phyloP scores from a whole-genome alignment of 1,140 invertebrate species.

The Camponotus vicinus region DNA sequence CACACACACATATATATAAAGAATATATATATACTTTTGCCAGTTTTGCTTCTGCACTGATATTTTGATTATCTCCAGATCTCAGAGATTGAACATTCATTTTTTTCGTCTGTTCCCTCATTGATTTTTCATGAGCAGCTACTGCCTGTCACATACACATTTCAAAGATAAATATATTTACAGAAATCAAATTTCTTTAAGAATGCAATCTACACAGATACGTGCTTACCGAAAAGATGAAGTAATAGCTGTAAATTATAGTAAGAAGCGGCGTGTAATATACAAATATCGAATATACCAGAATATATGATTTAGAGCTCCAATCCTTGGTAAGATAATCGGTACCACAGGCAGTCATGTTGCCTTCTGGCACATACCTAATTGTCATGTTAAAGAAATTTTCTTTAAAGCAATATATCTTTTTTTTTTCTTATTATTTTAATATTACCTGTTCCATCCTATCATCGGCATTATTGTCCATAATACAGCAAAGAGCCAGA shows the following conservation, averaged over 20 bases:
- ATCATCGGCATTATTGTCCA: conserved; percentile 92
- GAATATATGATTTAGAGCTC: conserved; percentile 89
- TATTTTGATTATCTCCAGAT: conserved; percentile 89
- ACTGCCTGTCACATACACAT: conserved; percentile 87
- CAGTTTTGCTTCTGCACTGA: conserved; percentile 92
- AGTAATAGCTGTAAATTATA: conserved; percentile 93
- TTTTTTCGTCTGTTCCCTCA: conserved; percentile 94
- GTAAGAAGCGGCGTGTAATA: conserved; percentile 91
- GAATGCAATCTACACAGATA: background rate
- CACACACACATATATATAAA: no score
- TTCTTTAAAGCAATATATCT: background rate
- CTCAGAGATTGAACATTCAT: conserved; percentile 93
- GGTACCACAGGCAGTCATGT: conserved; percentile 94
- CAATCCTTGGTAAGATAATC: conserved; percentile 92
- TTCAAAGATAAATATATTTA: background rate
- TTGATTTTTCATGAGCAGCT: conserved; percentile 92
- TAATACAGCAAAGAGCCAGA: conserved; percentile 89
- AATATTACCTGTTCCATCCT: conserved; percentile 89
- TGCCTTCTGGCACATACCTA: conserved; percentile 94
- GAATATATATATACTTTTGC: conserved; percentile 87
- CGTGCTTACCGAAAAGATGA: conserved; percentile 87
- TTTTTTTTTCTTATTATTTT: background rate
- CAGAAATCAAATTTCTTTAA: background rate
- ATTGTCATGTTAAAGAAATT: background rate
- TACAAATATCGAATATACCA: conserved; percentile 90